A percentile compares a stretch with the other conserved stretches of the same genome.
These are phyloP conservation scores for Coremacera marginata DNA, from an alignment of 2,888 invertebrate genomes.

Conservation along the genomic window DNA sequence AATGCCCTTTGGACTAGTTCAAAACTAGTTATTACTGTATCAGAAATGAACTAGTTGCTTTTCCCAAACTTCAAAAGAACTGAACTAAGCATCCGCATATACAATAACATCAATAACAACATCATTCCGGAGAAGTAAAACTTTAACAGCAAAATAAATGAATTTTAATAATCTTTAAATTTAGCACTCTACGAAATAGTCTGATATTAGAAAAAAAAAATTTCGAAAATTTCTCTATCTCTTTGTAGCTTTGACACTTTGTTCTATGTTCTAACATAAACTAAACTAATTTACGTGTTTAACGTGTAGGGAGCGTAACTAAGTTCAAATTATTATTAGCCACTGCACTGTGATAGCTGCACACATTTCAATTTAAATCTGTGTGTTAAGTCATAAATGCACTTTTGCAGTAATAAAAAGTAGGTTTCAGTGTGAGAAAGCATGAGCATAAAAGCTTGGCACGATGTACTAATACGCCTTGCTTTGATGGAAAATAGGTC, in stretches of 20 bases:
- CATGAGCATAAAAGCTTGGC: background rate
- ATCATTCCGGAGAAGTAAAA: too few relatives aligned
- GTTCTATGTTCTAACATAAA: background rate
- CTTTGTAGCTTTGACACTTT: background rate
- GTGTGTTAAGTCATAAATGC: background rate
- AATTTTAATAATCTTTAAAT: too few relatives aligned
- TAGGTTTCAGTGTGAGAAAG: background rate
- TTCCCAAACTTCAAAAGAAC: too few relatives aligned
- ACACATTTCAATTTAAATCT: background rate
- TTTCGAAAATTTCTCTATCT: background rate
- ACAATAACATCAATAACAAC: too few relatives aligned
- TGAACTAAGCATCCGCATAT: too few relatives aligned
- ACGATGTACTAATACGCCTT: background rate
- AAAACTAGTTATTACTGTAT: too few relatives aligned
- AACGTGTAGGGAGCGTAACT: background rate
- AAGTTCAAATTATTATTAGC: background rate
- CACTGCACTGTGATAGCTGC: background rate
- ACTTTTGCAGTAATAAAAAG: background rate
- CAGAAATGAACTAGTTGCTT: too few relatives aligned
- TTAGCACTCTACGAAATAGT: too few relatives aligned
- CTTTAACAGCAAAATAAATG: too few relatives aligned
- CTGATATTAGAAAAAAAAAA: too few relatives aligned
- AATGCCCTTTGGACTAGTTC: too few relatives aligned
- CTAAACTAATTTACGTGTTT: background rate
- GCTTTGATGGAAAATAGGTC: constrained; percentile 15